Evolutionary conservation across 2,797 vertebrate genomes (phyloP).

Genomic region (Chromis chromis): DNA sequence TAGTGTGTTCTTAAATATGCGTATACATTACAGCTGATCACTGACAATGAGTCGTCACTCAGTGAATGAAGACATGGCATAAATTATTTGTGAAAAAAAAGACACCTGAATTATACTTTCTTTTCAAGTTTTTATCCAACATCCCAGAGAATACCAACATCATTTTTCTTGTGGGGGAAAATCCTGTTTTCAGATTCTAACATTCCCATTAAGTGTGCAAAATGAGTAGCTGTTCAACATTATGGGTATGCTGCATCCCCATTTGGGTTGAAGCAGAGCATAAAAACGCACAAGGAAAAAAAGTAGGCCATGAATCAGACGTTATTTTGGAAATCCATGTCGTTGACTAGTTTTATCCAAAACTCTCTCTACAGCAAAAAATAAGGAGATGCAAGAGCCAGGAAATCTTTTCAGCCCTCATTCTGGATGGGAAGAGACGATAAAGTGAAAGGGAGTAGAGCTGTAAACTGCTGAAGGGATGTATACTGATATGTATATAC

Average conservation of each 20-base stretch:
- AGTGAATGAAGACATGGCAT: neutral
- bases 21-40: slow-evolving; percentile 53
- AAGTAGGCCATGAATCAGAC: slow-evolving; percentile 18
- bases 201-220: neutral
- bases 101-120: neutral
- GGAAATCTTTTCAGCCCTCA: slow-evolving; percentile 24
- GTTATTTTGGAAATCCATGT: slow-evolving; percentile 35
- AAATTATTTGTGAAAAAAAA: neutral
- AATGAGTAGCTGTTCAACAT: slow-evolving; percentile 12
- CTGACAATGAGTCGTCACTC: slow-evolving; percentile 14
- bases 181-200: too few relatives aligned
- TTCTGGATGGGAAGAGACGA: neutral
- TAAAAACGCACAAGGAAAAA: neutral
- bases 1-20: slow-evolving; percentile 47
- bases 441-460: neutral
- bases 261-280: slow-evolving; percentile 13
- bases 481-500: neutral
- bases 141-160: neutral
- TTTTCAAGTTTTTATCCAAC: neutral
- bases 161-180: too few relatives aligned
- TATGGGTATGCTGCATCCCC: neutral
- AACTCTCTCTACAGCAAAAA: slow-evolving; percentile 10
- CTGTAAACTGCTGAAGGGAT: slow-evolving; percentile 8
- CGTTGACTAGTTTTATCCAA: slow-evolving; percentile 21
- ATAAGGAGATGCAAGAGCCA: slow-evolving; percentile 25